A percentile compares a stretch with the other conserved stretches of the same genome.
These are phyloP conservation scores for Hylomyscus alleni DNA, from an alignment of 2,797 vertebrate genomes.

Conservation along the genomic window DNA sequence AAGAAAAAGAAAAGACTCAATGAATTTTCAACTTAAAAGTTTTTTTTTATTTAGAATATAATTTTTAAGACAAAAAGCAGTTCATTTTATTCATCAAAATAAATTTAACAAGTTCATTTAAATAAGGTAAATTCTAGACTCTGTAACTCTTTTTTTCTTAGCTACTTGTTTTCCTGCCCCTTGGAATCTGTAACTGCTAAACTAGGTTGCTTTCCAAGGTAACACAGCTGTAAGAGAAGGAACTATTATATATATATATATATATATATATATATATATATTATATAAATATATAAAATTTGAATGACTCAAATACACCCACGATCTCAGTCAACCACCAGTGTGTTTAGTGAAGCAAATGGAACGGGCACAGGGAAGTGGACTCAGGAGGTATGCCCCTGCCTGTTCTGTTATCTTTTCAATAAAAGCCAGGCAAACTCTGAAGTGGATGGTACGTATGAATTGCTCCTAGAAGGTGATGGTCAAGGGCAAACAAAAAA, in stretches of 20 bases:
- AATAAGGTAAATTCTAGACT: constrained; percentile 71
- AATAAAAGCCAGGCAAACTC: constrained; percentile 32
- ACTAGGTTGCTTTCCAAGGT: constrained; percentile 23
- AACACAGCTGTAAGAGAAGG: constrained; percentile 63
- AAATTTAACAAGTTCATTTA: constrained; percentile 72
- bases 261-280: background rate
- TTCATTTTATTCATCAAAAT: constrained; percentile 79
- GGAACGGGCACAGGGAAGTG: constrained; percentile 1
- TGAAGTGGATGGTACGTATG: constrained; percentile 43
- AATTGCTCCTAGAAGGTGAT: background rate
- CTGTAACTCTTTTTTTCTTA: background rate
- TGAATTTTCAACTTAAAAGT: constrained; percentile 77
- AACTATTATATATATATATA: background rate
- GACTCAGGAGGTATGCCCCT: background rate
- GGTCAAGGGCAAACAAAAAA: background rate
- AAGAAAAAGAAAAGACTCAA: background rate
- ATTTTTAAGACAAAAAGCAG: constrained; percentile 63
- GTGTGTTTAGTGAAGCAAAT: background rate
- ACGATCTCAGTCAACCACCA: background rate
- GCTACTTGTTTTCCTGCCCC: constrained; percentile 53
- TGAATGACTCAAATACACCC: constrained; percentile 8
- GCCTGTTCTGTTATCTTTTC: constrained; percentile 36
- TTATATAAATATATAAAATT: background rate
- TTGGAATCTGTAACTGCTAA: constrained; percentile 38
- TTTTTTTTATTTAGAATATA: constrained; percentile 86